phyloP scores from a whole-genome alignment of 2,797 vertebrate species.

The Chelmon rostratus region DNA sequence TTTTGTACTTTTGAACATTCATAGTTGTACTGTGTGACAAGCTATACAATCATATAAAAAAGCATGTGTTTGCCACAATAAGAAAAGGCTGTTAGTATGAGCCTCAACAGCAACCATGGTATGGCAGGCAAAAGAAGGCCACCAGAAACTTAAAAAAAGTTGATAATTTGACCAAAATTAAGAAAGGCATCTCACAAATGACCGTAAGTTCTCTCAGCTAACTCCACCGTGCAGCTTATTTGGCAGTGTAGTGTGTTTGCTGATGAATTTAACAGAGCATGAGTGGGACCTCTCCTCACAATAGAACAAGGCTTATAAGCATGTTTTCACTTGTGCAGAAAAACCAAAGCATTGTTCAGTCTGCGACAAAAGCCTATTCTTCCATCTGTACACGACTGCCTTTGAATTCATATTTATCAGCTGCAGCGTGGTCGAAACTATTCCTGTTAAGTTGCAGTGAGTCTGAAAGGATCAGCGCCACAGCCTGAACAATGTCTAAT shows the following conservation, averaged over 20 bases:
- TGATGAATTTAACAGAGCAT: slow-evolving; percentile 21
- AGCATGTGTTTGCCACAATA: not conserved
- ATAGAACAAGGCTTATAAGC: slow-evolving; percentile 14
- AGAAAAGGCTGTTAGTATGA: not conserved
- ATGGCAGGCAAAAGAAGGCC: not conserved
- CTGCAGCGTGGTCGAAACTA: slow-evolving; percentile 40
- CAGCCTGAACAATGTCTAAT: slow-evolving; percentile 58
- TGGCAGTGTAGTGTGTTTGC: slow-evolving; percentile 31
- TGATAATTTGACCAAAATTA: not conserved
- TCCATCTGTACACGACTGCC: slow-evolving; percentile 23
- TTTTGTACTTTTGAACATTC: too few species aligned
- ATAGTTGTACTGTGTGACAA: not conserved
- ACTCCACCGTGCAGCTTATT: slow-evolving; percentile 25
- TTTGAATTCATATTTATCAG: slow-evolving; percentile 58
- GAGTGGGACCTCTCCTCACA: slow-evolving; percentile 8
- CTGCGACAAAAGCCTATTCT: slow-evolving; percentile 47
- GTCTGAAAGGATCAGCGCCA: slow-evolving; percentile 36
- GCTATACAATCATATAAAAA: not conserved
- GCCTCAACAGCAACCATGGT: not conserved
- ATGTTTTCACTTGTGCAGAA: slow-evolving; percentile 29
- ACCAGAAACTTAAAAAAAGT: not conserved
- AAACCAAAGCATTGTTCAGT: slow-evolving; percentile 31
- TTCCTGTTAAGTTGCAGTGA: slow-evolving; percentile 10
- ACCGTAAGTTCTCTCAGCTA: not conserved
- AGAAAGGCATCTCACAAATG: slow-evolving; percentile 2